These are phyloP conservation scores for Bhutanitis thaidina DNA, from an alignment of 2,888 invertebrate species.

Conservation along the genomic window DNA sequence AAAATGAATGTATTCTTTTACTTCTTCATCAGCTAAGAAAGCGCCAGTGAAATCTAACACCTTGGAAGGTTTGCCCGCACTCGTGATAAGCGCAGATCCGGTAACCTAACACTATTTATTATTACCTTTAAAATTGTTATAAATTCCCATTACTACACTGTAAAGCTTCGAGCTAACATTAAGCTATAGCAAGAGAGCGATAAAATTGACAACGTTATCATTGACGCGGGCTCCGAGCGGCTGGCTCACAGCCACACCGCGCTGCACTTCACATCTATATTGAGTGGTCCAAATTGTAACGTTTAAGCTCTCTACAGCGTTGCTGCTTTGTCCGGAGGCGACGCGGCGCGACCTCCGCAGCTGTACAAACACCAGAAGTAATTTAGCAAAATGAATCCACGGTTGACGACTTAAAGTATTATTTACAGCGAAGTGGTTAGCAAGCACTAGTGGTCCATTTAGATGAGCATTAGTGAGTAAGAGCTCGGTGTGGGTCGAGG, in stretches of 20 bases:
- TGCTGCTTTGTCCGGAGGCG: constrained; percentile 53
- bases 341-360: constrained; percentile 29
- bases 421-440: not conserved
- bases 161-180: no score
- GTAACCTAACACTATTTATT: no score
- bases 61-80: no score
- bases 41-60: no score
- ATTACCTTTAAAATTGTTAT: no score
- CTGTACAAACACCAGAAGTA: constrained; percentile 34
- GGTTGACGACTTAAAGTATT: not conserved
- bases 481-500: not conserved
- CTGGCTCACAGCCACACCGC: not conserved
- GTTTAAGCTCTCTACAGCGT: constrained; percentile 65
- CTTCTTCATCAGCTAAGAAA: no score
- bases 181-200: no score
- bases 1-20: no score
- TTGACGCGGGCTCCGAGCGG: not conserved
- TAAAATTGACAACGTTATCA: no score
- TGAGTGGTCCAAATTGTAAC: constrained; percentile 50
- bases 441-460: constrained; percentile 4
- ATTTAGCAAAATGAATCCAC: not conserved
- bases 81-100: no score
- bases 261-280: constrained; percentile 29
- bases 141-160: no score
- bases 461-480: constrained; percentile 12